These are phyloP conservation scores for Toxotes jaculatrix DNA, from an alignment of 2,113 vertebrate genomes.

Conservation along the genomic window DNA sequence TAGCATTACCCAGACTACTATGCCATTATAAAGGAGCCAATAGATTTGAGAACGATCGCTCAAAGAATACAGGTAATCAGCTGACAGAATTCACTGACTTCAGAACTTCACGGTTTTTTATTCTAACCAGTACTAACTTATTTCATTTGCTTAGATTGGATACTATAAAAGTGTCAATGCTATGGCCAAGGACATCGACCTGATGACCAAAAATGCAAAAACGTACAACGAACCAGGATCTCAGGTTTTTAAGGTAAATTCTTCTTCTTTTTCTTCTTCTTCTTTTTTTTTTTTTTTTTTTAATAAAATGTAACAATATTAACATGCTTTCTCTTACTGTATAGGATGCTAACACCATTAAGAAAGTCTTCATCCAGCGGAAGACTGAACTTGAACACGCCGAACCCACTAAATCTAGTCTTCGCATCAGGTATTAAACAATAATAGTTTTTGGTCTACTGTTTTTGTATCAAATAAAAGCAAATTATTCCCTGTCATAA, in stretches of 20 bases:
- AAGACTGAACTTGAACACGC: constrained; percentile 96
- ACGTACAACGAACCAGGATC: constrained; percentile 99
- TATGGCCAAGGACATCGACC: constrained; percentile 98
- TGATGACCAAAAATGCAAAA: constrained; percentile 99
- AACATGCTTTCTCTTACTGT: constrained; percentile 56
- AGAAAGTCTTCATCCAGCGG: constrained; percentile 97
- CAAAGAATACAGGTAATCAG: constrained; percentile 95
- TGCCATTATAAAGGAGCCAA: constrained; percentile 98
- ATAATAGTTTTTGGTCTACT: neutral
- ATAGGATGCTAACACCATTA: constrained; percentile 98
- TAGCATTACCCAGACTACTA: constrained; percentile 99
- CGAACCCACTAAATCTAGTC: constrained; percentile 94
- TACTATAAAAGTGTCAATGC: constrained; percentile 95
- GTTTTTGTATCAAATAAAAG: neutral
- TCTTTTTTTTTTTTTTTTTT: neutral
- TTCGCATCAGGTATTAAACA: constrained; percentile 91
- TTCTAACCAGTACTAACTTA: neutral
- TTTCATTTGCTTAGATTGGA: constrained; percentile 85
- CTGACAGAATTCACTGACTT: neutral
- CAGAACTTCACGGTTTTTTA: neutral
- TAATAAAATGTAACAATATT: neutral
- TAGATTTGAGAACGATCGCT: constrained; percentile 96
- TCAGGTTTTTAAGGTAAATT: constrained; percentile 96
- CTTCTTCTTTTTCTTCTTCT: constrained; percentile 35
- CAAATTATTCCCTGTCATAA: neutral